A percentile compares a stretch with the other conserved stretches of the same genome.
These are phyloP conservation scores for Leptinotarsa peninsularis DNA, from an alignment of 2,888 invertebrate genomes.

Conservation along the genomic window DNA sequence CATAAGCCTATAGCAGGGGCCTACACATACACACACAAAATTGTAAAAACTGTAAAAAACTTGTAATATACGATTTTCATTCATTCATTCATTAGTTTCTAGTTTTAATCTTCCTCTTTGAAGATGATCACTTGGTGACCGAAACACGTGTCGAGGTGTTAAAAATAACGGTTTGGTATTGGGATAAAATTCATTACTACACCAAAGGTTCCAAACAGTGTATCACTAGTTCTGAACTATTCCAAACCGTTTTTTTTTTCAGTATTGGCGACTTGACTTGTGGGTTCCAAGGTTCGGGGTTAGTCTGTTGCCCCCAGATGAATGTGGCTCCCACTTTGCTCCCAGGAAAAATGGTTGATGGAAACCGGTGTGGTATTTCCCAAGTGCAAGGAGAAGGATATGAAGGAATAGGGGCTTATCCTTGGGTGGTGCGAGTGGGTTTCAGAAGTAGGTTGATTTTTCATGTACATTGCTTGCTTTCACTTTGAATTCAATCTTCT, in stretches of 20 bases:
- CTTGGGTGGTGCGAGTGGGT: conserved; percentile 81
- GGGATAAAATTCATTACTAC: too few relatives aligned
- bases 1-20: too few relatives aligned
- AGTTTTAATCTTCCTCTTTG: too few relatives aligned
- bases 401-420: conserved; percentile 78
- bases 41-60: too few relatives aligned
- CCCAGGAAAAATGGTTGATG: conserved; percentile 56
- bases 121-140: too few relatives aligned
- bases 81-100: too few relatives aligned
- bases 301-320: conserved; percentile 72
- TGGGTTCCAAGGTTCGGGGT: conserved; percentile 69
- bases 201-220: too few relatives aligned
- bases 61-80: too few relatives aligned
- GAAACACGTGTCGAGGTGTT: too few relatives aligned
- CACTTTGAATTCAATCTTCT: neutral
- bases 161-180: too few relatives aligned
- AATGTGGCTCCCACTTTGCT: conserved; percentile 58
- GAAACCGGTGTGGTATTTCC: conserved; percentile 74
- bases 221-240: neutral
- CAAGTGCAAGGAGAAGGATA: conserved; percentile 76
- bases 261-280: conserved; percentile 72
- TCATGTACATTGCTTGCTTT: too few relatives aligned
- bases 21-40: too few relatives aligned
- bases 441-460: conserved; percentile 74
- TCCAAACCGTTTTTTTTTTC: conserved; percentile 33